Evolutionary conservation across 2,113 vertebrate species (phyloP), one percentile per base, ranked within the genome.

Genomic region (Perccottus glenii): DNA sequence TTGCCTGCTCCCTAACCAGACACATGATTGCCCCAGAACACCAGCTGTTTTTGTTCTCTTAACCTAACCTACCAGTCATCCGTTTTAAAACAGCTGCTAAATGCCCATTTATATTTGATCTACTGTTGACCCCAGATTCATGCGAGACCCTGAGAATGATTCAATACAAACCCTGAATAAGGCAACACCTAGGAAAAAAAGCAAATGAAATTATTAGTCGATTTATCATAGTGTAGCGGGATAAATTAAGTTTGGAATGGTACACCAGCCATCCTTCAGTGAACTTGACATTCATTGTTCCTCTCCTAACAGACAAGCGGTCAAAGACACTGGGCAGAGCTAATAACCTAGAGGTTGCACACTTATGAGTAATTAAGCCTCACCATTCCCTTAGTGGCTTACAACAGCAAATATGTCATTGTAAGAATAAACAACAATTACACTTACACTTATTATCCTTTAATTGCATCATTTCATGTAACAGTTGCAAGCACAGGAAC

Each of bases 391-490:
- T 65, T 35, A 61, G 82, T 74, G 77, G 78, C 77, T 78, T 55
- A 80, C 77, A 78, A 82, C 67, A 87, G 80, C 83, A 87, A 91
- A 91, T 88, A 80, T 87, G 86, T 79, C 83, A 85, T 65, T 84
- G 72, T 64, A 58, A 72, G 65, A 90, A 84, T 82, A 85, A 90
- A 88, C 80, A 91, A 78, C 85, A 88, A 84, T 91, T 87, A 85
- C 57, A 78, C 57, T 82, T 77, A 75, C 67, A 77, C 81, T 80
- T 62, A 81, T 87, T 87, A 67, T 43, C 38, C 62, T 53, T 64
- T 81, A 86, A 90, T 87, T 90, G 82, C 84, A 88, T 89, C 80
- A 91, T 82, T 53, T 59, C 49, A 55, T 73, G 65, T 43, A 55
- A 76, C 35, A 66, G 75, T 75, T 63, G 67, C 49, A 72, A 49